Evolutionary conservation across 2,888 invertebrate genomes (phyloP), one percentile per base, ranked within the genome.

Genomic region (Megalurothrips usitatus): DNA sequence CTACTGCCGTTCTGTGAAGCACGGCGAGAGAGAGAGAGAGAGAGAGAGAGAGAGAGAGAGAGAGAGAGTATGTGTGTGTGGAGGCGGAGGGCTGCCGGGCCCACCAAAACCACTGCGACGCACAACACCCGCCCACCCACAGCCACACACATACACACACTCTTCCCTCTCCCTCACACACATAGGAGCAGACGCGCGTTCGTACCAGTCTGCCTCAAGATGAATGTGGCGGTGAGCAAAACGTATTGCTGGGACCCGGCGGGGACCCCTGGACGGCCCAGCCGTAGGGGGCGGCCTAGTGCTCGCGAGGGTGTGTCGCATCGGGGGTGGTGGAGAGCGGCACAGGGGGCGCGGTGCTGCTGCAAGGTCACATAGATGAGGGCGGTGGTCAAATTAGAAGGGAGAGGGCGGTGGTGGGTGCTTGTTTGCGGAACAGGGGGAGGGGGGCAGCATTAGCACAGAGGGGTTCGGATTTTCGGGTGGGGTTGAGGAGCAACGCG

Each of bases 201-300:
- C 68, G 68, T 8, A 26, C 23, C 68, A 26, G 68, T 43, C 34
- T 43, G 34, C 34, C 68, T 75, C 68, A 75, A 75, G 68, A 75
- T 75, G 68, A 75, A 75, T 75, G 68, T 75, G 26, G 68, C 68
- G 68, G 68, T 75, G 26, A 75, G 68, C 68, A 26, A 75, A 75
- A 75, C 68, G 68, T 75, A 75, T 75, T 26, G 68, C 26, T 23
- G 17, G 58, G 58, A 43, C 3, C 58, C 58, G 19, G 58, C 58
- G 34, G 58, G 58, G 19, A 52, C 52, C 52, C 9, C 58, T 58
- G 58, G 58, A n/a, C n/a, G n/a, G 58, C 58, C 17, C n/a, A 43
- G 58, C 58, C 58, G n/a, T 58, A 58, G 58, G 34, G 34, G 34
- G 34, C 6, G 34, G 34, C 3, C 34, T 43, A 43, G 34, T 6